Evolutionary conservation across 2,797 vertebrate genomes (phyloP), one percentile per base, ranked within the genome.

Genomic region (Hippopotamyrus pictus): DNA sequence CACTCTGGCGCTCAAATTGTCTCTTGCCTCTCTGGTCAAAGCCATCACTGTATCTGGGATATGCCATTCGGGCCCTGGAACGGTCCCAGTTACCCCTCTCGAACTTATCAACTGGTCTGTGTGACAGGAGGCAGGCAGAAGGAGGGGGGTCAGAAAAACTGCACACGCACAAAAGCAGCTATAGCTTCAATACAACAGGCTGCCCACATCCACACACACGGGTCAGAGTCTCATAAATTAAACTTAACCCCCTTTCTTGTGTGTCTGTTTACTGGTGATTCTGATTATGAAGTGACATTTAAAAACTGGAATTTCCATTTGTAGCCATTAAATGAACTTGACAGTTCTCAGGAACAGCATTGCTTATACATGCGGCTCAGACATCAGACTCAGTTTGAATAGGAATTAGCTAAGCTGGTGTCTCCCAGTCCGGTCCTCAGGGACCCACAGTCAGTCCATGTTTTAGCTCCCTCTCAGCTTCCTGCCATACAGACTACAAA

Each of bases 1-100:
- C 96, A 90, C 94, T 96, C 22, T 96, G 96, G 57, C 96, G 95
- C 92, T 98, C 97, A 92, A 95, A 97, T 88, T 97, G 97, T 79
- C 93, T 88, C 91, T 96, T 99, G 88, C 96, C 96, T 93, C 97
- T 96, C 51, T 90, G 94, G 92, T 96, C 96, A 91, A 96, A 96
- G 90, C 92, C 92, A 89, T 96, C 94, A 0, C 92, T 91, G 89
- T 93, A 95, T 92, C 95, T 96, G 0, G 89, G 90, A 90, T 96
- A 94, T 22, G 94, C 95, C 59, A 93, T 93, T 82, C 96, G 94
- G 90, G 96, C 96, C 93, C 96, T 94, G 73, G 95, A 95, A 62
- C 92, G 93, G 46, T 94, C 96, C 90, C 96, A 95, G 29, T 91
- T n/a, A 53, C 95, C 92, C 87, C 93, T 22, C 89, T 96, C 95